phyloP scores from a whole-genome alignment of 2,797 vertebrate species.

The Clarias fuscus region DNA sequence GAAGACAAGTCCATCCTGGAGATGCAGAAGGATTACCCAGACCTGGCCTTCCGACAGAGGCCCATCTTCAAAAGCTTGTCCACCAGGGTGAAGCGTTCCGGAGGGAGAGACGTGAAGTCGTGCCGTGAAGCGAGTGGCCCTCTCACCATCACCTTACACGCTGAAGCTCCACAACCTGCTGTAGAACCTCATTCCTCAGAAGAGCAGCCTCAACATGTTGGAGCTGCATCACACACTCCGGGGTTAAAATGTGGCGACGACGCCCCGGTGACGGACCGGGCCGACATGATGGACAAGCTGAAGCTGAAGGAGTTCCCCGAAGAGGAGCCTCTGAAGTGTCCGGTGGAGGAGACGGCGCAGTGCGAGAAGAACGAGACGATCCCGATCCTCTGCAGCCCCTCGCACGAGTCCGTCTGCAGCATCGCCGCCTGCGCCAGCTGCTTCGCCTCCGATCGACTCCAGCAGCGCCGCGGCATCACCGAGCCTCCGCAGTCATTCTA shows the following conservation, averaged over 20 bases:
- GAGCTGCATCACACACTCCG: not conserved
- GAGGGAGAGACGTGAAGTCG: not conserved
- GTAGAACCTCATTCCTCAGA: conserved; percentile 26
- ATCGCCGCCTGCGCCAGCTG: conserved; percentile 42
- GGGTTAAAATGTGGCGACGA: conserved; percentile 37
- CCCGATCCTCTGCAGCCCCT: conserved; percentile 50
- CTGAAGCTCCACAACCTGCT: conserved; percentile 31
- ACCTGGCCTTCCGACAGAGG: conserved; percentile 76
- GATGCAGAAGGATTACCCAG: conserved; percentile 75
- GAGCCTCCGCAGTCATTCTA: conserved; percentile 72
- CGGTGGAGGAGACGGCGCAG: conserved; percentile 20
- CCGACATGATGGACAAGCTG: conserved; percentile 65
- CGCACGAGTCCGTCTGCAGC: conserved; percentile 50
- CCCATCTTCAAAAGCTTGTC: conserved; percentile 59
- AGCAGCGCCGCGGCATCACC: conserved; percentile 43
- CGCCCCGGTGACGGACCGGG: conserved; percentile 50
- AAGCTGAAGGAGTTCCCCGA: conserved; percentile 50
- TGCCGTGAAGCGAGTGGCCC: conserved; percentile 59
- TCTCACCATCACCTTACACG: conserved; percentile 64
- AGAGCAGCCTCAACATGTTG: conserved; percentile 30
- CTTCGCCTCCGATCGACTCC: conserved; percentile 20
- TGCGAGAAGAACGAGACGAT: conserved; percentile 17
- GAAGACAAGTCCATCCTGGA: conserved; percentile 70
- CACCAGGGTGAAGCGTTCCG: not conserved
- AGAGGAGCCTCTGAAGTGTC: conserved; percentile 57